A percentile compares a stretch with the other conserved stretches of the same genome.
Conservation (phyloP, 2,888 invertebrate genomes). For the Hyalella azteca region DNA sequence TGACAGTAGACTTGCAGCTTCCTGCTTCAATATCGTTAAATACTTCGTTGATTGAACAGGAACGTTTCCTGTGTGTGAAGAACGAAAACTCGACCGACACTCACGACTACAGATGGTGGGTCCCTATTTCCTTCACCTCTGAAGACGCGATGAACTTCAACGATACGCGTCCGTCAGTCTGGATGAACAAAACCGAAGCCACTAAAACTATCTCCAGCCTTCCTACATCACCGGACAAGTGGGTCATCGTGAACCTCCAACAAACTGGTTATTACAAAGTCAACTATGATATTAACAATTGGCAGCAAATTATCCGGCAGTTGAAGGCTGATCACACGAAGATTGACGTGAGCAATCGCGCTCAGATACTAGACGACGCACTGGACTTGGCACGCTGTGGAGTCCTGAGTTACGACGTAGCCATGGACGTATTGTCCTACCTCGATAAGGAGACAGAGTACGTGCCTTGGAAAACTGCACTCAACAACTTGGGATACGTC, state of each 20-base stretch:
- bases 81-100: slow-evolving; percentile 58
- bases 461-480: slow-evolving; percentile 85
- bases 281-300: slow-evolving; percentile 79
- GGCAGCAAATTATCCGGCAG: slow-evolving; percentile 75
- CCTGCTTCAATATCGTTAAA: background rate
- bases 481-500: slow-evolving; percentile 77
- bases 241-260: slow-evolving; percentile 81
- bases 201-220: slow-evolving; percentile 41
- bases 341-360: slow-evolving; percentile 80
- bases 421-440: slow-evolving; percentile 81
- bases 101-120: slow-evolving; percentile 66
- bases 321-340: slow-evolving; percentile 70
- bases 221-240: slow-evolving; percentile 63
- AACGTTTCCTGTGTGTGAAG: slow-evolving; percentile 72
- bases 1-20: too few species aligned
- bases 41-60: slow-evolving; percentile 64
- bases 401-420: slow-evolving; percentile 72
- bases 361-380: slow-evolving; percentile 84
- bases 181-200: slow-evolving; percentile 66
- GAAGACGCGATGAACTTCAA: slow-evolving; percentile 66
- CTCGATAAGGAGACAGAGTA: slow-evolving; percentile 79
- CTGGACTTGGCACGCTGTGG: slow-evolving; percentile 63
- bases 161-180: slow-evolving; percentile 66
- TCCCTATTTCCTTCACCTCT: slow-evolving; percentile 71
- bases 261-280: slow-evolving; percentile 76